Evolutionary conservation across 2,113 vertebrate genomes (phyloP).

Genomic region (Gnathonemus echidnorhynchus): DNA sequence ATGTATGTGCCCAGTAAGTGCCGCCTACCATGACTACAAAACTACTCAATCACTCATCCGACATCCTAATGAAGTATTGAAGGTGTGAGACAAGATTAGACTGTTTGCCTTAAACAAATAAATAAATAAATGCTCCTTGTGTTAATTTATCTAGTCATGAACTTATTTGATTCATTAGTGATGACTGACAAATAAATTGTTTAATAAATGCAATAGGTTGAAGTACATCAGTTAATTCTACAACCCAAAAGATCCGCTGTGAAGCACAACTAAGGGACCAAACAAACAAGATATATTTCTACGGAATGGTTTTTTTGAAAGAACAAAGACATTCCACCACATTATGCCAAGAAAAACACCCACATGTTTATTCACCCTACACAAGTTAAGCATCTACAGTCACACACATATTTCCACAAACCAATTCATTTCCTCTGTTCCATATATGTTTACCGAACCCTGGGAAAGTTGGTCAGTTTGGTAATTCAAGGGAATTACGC

Average conservation of each 20-base stretch:
- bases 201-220: background rate
- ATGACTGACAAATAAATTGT: background rate
- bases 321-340: slow-evolving; percentile 46
- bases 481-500: background rate
- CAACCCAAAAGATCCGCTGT: background rate
- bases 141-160: background rate
- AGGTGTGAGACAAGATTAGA: background rate
- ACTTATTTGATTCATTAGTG: background rate
- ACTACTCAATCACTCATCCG: background rate
- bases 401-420: background rate
- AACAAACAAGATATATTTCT: background rate
- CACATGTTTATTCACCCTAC: slow-evolving; percentile 17
- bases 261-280: background rate
- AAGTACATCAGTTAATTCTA: background rate
- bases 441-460: background rate
- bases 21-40: background rate
- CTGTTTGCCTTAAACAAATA: background rate
- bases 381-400: background rate
- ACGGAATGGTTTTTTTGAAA: slow-evolving; percentile 18
- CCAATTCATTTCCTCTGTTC: background rate
- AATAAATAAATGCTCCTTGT: background rate
- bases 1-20: background rate
- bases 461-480: background rate
- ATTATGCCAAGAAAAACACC: slow-evolving; percentile 34
- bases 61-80: background rate